Conservation (phyloP, 1,140 invertebrate genomes). For the Diachasma alloeum region DNA sequence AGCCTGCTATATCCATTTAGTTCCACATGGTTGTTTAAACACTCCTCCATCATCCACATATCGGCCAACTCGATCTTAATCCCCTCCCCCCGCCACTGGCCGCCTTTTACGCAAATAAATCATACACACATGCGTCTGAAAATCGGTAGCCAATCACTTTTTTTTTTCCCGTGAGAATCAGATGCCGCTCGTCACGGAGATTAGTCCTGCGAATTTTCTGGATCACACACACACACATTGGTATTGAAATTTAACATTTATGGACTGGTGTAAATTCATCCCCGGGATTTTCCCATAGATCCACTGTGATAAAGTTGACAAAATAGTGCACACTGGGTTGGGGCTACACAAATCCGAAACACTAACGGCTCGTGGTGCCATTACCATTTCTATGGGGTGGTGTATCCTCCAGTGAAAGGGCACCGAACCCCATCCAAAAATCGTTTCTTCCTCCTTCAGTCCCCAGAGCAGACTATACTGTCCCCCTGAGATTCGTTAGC, state of each 20-base stretch:
- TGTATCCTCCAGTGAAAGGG: neutral
- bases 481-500: conserved; percentile 56
- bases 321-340: conserved; percentile 22
- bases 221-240: conserved; percentile 18
- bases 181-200: conserved; percentile 51
- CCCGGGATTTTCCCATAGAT: conserved; percentile 26
- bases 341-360: conserved; percentile 47
- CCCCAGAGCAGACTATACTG: conserved; percentile 5
- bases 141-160: conserved; percentile 19
- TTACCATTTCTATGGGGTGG: conserved; percentile 53
- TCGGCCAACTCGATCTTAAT: conserved; percentile 37
- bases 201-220: conserved; percentile 43
- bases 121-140: conserved; percentile 24
- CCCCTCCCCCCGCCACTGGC: conserved; percentile 5
- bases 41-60: conserved; percentile 19
- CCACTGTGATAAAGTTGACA: conserved; percentile 25
- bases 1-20: conserved; percentile 41
- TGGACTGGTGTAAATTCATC: conserved; percentile 5
- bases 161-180: conserved; percentile 44
- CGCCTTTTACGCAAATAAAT: conserved; percentile 39
- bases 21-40: conserved; percentile 43
- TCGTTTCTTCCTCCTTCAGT: conserved; percentile 14
- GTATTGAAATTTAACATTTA: neutral
- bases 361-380: conserved; percentile 43
- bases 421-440: neutral